A percentile compares a stretch with the other conserved stretches of the same genome.
phyloP scores from a whole-genome alignment of 2,797 vertebrate species.

The Astyanax mexicanus region DNA sequence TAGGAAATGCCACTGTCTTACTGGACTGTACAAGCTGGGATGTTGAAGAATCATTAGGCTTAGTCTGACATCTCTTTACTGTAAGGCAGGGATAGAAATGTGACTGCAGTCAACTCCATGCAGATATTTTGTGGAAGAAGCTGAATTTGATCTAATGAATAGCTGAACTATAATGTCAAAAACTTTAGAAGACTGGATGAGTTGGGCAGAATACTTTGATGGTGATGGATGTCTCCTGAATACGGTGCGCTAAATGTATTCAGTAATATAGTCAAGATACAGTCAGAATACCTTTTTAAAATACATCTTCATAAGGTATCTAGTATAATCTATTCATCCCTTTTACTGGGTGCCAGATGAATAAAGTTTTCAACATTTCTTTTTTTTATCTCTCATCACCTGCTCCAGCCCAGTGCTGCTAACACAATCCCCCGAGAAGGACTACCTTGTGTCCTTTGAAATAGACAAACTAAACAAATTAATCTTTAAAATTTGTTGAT shows the following conservation, averaged over 20 bases:
- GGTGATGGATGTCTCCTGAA: too few species aligned
- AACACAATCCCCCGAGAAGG: background rate
- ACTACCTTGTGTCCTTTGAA: background rate
- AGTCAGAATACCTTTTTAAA: too few species aligned
- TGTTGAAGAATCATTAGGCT: background rate
- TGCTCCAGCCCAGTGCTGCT: background rate
- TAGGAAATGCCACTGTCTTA: background rate
- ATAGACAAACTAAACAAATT: too few species aligned
- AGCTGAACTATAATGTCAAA: background rate
- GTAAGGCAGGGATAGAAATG: background rate
- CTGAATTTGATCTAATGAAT: background rate
- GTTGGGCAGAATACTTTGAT: background rate
- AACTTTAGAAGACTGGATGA: background rate
- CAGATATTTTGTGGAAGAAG: background rate
- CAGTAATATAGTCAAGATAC: too few species aligned
- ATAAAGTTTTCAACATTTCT: background rate
- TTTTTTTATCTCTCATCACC: background rate
- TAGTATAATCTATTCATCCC: too few species aligned
- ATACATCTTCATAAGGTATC: too few species aligned
- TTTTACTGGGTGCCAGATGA: too few species aligned
- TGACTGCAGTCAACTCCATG: background rate
- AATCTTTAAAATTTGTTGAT: too few species aligned
- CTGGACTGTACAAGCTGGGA: background rate
- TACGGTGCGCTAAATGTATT: too few species aligned
- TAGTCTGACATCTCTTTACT: constrained; percentile 7